Evolutionary conservation across 2,113 vertebrate species (phyloP).

Genomic region (Acinonyx jubatus): DNA sequence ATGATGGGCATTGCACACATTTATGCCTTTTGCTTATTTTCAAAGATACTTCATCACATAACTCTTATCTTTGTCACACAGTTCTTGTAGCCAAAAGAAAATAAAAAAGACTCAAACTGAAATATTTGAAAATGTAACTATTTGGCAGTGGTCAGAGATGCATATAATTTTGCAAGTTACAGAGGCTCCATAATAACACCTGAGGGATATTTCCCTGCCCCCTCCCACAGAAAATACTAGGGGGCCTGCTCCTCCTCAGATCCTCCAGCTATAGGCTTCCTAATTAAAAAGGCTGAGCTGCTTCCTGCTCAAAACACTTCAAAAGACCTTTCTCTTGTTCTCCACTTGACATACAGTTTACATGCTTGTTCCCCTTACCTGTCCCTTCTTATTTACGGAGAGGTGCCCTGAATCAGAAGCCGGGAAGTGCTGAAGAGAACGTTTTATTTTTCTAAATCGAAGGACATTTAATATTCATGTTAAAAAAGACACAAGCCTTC

Average conservation of each 20-base stretch:
- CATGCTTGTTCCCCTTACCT: constrained; percentile 81
- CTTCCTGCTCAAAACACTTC: constrained; percentile 88
- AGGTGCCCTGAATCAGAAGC: neutral
- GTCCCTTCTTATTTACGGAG: constrained; percentile 78
- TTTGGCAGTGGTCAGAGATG: neutral
- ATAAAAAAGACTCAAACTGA: neutral
- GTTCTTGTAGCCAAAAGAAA: constrained; percentile 3
- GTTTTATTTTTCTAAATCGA: neutral
- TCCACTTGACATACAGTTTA: constrained; percentile 78
- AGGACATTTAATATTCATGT: neutral
- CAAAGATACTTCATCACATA: constrained; percentile 34
- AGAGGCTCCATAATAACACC: neutral
- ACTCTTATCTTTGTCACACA: neutral
- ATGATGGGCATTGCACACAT: neutral
- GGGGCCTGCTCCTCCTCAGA: neutral
- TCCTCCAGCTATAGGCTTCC: constrained; percentile 84
- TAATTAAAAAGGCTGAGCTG: constrained; percentile 88
- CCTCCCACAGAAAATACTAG: neutral
- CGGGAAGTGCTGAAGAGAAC: neutral
- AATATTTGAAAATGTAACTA: neutral
- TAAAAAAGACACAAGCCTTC: neutral
- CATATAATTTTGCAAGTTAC: neutral
- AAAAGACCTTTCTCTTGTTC: constrained; percentile 82
- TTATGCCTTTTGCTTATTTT: constrained; percentile 12
- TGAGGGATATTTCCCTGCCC: constrained; percentile 19